Conservation (phyloP, 2,113 vertebrate species). For the Romanogobio albipinnatus region DNA sequence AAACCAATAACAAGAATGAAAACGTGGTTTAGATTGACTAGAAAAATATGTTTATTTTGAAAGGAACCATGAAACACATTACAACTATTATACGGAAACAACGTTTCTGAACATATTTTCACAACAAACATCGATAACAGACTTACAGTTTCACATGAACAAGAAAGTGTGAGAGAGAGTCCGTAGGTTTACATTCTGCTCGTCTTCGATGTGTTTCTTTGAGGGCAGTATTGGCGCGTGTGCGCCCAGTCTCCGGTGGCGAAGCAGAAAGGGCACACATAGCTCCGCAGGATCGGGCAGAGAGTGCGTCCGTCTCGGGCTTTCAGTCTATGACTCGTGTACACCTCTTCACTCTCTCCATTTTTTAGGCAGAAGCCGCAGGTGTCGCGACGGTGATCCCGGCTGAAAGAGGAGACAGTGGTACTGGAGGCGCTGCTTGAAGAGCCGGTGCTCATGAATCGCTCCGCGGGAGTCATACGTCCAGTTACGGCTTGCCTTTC, state of each 20-base stretch:
- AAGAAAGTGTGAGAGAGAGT: not conserved
- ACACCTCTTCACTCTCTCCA: slow-evolving; percentile 62
- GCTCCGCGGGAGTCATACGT: not conserved
- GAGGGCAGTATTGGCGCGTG: slow-evolving; percentile 83
- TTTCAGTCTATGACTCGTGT: slow-evolving; percentile 79
- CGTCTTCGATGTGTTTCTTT: not conserved
- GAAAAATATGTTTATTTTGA: slow-evolving; percentile 29
- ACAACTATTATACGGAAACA: not conserved
- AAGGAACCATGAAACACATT: not conserved
- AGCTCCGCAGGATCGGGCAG: slow-evolving; percentile 82
- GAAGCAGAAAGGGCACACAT: slow-evolving; percentile 79
- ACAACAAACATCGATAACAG: not conserved
- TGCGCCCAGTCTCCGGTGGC: slow-evolving; percentile 81
- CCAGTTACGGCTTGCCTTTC: not conserved
- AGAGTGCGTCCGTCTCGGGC: slow-evolving; percentile 69
- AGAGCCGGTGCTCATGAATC: not conserved
- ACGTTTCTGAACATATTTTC: not conserved
- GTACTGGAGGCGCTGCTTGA: not conserved
- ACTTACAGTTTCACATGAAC: not conserved
- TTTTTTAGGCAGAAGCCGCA: slow-evolving; percentile 2
- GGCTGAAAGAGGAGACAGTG: not conserved
- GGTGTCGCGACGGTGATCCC: not conserved
- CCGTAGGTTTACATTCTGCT: not conserved
- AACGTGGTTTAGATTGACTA: not conserved
- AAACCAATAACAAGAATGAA: not conserved